Conservation (phyloP, 64 coral and sea anemone species). For the Pocillopora damicornis region DNA sequence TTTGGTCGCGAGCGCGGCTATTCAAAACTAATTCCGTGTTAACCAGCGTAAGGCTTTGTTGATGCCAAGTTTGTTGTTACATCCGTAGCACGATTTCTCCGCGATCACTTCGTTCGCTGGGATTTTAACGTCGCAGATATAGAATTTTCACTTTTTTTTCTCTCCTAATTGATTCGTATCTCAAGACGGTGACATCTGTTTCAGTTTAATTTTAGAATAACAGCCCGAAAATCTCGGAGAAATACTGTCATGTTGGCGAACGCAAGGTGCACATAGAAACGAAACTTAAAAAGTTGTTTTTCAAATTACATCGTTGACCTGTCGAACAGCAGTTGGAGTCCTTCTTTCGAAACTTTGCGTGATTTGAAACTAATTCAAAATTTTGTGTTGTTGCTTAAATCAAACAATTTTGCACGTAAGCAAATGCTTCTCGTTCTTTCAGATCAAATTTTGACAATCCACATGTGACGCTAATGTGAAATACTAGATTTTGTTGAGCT, state of each 20-base stretch:
- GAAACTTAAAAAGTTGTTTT: slow-evolving; percentile 27
- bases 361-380: neutral
- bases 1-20: slow-evolving; percentile 26
- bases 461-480: neutral
- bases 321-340: neutral
- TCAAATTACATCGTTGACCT: slow-evolving; percentile 20
- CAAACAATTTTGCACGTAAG: slow-evolving; percentile 16
- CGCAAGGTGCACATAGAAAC: neutral
- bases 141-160: neutral
- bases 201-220: neutral
- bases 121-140: neutral
- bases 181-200: slow-evolving; percentile 21
- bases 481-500: neutral
- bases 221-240: slow-evolving; percentile 3
- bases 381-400: neutral
- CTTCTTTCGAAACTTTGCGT: neutral
- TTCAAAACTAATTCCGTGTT: slow-evolving; percentile 29
- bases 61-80: slow-evolving; percentile 17
- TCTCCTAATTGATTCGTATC: neutral
- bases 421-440: neutral
- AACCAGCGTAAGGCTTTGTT: slow-evolving; percentile 11
- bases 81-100: neutral
- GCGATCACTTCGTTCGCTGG: neutral
- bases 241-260: neutral
- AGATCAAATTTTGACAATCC: slow-evolving; percentile 27